A percentile compares a stretch with the other conserved stretches of the same genome.
Evolutionary conservation across 2,888 invertebrate species (phyloP).

Genomic region (Cryptus armator): DNA sequence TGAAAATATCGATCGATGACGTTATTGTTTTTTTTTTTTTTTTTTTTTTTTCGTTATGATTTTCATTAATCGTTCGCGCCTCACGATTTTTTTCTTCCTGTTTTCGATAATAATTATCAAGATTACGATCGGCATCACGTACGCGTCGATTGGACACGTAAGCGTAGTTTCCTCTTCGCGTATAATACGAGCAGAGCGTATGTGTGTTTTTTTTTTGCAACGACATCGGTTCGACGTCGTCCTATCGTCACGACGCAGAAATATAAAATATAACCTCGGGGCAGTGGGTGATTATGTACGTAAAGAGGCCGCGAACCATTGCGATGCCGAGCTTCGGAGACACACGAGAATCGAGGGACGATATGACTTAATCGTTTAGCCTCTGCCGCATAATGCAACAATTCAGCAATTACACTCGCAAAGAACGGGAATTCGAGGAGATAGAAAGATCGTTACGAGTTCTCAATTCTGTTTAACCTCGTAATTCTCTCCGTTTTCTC

Average conservation of each 20-base stretch:
- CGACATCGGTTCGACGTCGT: neutral
- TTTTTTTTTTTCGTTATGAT: neutral
- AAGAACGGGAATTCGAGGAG: slow-evolving; percentile 11
- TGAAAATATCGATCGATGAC: neutral
- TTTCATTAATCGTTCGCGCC: slow-evolving; percentile 3
- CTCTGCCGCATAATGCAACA: slow-evolving; percentile 48
- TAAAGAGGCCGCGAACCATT: slow-evolving; percentile 10
- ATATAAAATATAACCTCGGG: slow-evolving; percentile 25
- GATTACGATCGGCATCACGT: slow-evolving; percentile 56
- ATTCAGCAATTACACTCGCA: slow-evolving; percentile 46
- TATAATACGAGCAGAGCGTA: slow-evolving; percentile 17
- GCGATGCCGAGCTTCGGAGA: slow-evolving; percentile 2
- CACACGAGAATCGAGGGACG: slow-evolving; percentile 26
- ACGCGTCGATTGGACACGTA: slow-evolving; percentile 47
- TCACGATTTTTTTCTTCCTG: slow-evolving; percentile 44
- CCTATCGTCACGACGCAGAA: slow-evolving; percentile 33
- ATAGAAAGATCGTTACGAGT: slow-evolving; percentile 17
- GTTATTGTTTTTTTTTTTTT: too few species aligned
- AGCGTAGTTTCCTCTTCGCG: slow-evolving; percentile 49
- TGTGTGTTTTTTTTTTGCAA: slow-evolving; percentile 13
- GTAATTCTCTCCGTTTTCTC: neutral
- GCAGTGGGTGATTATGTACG: slow-evolving; percentile 7
- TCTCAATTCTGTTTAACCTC: neutral
- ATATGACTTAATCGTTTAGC: slow-evolving; percentile 40
- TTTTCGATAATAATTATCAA: slow-evolving; percentile 42